Conservation (phyloP, 2,113 vertebrate genomes). For the Oxyruncus cristatus region DNA sequence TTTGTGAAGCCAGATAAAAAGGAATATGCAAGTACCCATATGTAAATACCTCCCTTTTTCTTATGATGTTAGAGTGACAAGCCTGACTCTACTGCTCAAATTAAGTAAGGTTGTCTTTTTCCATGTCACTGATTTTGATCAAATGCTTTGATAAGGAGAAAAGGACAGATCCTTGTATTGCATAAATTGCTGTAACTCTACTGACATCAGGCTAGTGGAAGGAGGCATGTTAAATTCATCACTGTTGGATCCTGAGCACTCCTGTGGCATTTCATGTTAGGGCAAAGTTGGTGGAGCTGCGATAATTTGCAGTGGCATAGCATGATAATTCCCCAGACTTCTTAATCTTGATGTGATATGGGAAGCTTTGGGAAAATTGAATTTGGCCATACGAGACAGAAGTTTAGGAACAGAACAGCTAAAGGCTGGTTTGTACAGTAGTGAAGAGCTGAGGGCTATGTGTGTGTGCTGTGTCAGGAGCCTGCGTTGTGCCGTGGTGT, state of each 20-base stretch:
- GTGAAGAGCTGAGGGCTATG: not conserved
- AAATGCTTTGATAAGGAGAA: conserved; percentile 55
- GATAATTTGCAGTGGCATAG: not conserved
- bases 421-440: not conserved
- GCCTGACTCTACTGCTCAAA: conserved; percentile 18
- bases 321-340: not conserved
- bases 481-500: fast-evolving
- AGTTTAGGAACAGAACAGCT: not conserved
- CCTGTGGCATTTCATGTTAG: not conserved
- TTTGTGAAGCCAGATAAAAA: conserved; percentile 45
- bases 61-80: conserved; percentile 32
- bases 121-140: conserved; percentile 49
- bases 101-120: conserved; percentile 42
- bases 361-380: not conserved
- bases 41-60: conserved; percentile 30
- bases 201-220: conserved; percentile 37
- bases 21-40: conserved; percentile 30
- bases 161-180: conserved; percentile 27
- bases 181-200: conserved; percentile 35
- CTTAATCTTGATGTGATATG: not conserved
- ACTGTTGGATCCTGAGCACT: not conserved
- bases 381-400: not conserved
- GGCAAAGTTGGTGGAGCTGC: not conserved
- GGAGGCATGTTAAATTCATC: conserved; percentile 37
- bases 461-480: fast-evolving